These are phyloP conservation scores for Caenorhabditis angaria DNA, from an alignment of 2,888 invertebrate genomes.

Conservation along the genomic window DNA sequence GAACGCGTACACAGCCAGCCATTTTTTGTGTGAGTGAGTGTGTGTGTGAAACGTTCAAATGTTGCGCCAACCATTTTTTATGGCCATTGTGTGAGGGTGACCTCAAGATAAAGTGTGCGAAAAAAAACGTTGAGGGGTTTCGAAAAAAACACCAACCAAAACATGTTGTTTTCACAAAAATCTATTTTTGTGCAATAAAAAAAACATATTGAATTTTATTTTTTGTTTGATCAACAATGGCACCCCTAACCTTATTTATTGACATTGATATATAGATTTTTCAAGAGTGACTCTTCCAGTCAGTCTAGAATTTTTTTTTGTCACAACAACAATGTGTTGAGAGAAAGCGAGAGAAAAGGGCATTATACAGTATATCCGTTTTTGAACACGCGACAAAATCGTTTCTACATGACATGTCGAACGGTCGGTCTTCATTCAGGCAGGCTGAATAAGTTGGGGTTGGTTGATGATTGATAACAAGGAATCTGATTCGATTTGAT, in stretches of 20 bases:
- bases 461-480: slow-evolving; percentile 10
- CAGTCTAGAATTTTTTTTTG: not conserved
- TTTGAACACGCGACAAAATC: not conserved
- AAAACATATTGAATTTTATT: not conserved
- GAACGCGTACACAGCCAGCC: not conserved
- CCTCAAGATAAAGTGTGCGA: slow-evolving; percentile 12
- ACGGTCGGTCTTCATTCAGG: slow-evolving; percentile 1
- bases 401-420: not conserved
- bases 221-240: slow-evolving; percentile 4
- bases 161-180: not conserved
- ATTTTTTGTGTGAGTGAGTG: slow-evolving; percentile 3
- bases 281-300: too few relatives aligned
- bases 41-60: not conserved
- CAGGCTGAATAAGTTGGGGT: slow-evolving; percentile 44
- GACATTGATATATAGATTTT: slow-evolving; percentile 3
- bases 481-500: slow-evolving; percentile 10
- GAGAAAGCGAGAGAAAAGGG: not conserved
- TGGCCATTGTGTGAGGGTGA: slow-evolving; percentile 28
- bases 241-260: slow-evolving; percentile 4
- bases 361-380: not conserved
- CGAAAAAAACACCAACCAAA: slow-evolving; percentile 6
- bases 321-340: not conserved
- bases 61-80: slow-evolving; percentile 31
- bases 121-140: not conserved
- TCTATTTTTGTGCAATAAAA: slow-evolving; percentile 4